Evolutionary conservation across 2,113 vertebrate genomes (phyloP).

Genomic region (Carassius gibelio): DNA sequence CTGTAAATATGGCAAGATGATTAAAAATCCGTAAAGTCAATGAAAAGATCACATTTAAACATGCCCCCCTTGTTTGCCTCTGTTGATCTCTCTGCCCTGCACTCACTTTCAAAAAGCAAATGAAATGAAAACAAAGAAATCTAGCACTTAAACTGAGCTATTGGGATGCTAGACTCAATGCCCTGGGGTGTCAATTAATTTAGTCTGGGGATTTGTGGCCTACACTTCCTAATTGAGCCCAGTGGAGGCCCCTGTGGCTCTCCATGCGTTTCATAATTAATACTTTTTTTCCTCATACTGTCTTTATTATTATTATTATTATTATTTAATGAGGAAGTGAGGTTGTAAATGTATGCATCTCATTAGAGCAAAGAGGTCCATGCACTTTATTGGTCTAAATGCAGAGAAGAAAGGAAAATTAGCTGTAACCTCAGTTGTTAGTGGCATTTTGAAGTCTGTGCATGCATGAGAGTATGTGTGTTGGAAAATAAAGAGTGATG

Average conservation of each 20-base stretch:
- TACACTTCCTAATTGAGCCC: slow-evolving; percentile 82
- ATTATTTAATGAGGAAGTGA: slow-evolving; percentile 79
- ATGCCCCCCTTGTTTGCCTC: slow-evolving; percentile 55
- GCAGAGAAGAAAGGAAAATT: slow-evolving; percentile 63
- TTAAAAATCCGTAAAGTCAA: slow-evolving; percentile 71
- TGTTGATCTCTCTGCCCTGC: slow-evolving; percentile 32
- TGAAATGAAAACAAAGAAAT: slow-evolving; percentile 75
- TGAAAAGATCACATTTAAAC: slow-evolving; percentile 66
- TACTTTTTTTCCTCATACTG: slow-evolving; percentile 58
- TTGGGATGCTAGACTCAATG: slow-evolving; percentile 71
- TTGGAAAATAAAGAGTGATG: slow-evolving; percentile 69
- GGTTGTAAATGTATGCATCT: slow-evolving; percentile 77
- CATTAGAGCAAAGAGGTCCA: slow-evolving; percentile 68
- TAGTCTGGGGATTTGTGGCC: slow-evolving; percentile 81
- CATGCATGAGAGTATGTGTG: slow-evolving; percentile 42
- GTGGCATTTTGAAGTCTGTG: slow-evolving; percentile 38
- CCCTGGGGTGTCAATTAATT: slow-evolving; percentile 83
- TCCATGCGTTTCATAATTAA: slow-evolving; percentile 76
- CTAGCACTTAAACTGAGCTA: slow-evolving; percentile 66
- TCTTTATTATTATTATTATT: slow-evolving; percentile 78
- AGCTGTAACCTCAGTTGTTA: slow-evolving; percentile 62
- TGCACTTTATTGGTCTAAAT: slow-evolving; percentile 67
- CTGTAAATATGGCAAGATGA: slow-evolving; percentile 63
- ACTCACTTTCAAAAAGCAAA: slow-evolving; percentile 66
- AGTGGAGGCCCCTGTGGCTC: slow-evolving; percentile 76